Evolutionary conservation across 1,140 invertebrate genomes (phyloP).

Genomic region (Pachyrhynchus sulphureomaculatus): DNA sequence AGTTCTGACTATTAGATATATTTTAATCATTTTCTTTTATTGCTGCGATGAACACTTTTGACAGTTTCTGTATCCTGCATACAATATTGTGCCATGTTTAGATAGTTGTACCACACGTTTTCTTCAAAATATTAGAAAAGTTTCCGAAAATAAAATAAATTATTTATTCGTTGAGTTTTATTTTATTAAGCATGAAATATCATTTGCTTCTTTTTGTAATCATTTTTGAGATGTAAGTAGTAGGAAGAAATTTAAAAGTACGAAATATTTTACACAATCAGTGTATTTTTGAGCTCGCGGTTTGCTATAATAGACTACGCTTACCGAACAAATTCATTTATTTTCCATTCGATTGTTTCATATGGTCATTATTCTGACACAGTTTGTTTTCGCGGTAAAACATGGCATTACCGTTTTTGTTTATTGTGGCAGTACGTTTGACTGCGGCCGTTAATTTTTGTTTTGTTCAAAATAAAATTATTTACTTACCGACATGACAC

Average conservation of each 20-base stretch:
- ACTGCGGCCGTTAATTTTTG: not conserved
- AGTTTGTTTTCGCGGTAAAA: not conserved
- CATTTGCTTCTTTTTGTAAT: too few species aligned
- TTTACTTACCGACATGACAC: not conserved
- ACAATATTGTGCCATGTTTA: too few species aligned
- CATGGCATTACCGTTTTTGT: conserved; percentile 3
- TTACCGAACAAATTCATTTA: not conserved
- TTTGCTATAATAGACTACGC: not conserved
- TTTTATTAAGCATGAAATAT: too few species aligned
- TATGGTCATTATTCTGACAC: not conserved
- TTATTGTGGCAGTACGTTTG: not conserved
- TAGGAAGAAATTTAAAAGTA: not conserved
- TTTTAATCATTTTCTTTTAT: too few species aligned
- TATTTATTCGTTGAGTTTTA: too few species aligned
- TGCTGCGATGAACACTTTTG: too few species aligned
- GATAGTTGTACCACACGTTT: too few species aligned
- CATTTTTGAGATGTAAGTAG: too few species aligned
- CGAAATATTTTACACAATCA: not conserved
- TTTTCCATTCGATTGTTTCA: not conserved
- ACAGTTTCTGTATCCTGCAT: too few species aligned
- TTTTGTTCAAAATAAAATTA: not conserved
- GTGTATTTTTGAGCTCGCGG: not conserved
- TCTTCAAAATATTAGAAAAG: too few species aligned
- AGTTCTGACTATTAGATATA: too few species aligned
- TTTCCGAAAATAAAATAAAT: too few species aligned